Base-by-base conservation (phyloP, 2,113 vertebrate genomes). In the Pyrgilauda ruficollis region DNA sequence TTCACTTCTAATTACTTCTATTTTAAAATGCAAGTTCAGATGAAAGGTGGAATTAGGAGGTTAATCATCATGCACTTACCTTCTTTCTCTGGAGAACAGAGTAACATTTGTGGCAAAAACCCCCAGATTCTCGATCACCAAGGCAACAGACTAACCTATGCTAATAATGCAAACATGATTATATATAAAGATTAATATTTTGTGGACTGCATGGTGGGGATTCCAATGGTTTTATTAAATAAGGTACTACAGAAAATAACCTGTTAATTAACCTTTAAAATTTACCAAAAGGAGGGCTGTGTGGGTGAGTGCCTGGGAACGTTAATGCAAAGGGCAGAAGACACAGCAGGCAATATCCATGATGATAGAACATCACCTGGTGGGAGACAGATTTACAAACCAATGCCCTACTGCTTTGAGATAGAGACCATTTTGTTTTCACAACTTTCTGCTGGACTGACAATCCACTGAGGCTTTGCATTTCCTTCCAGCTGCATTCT, bases 101-200 rank as follows among this genome's bases (percentile, higher is more conserved):
- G 19, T 50, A 68, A 41, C 0, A 0, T 59, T 66, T 80, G 41
- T 37, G 28, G 17, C 16, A 90, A 90, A 67, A 3, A 0, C 0
- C 8, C 0, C 9, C 9, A 50, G 50, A 63, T 80, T 77, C 31
- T 88, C 16, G 5, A 15, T 94, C 55, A 83, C 78, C 68, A 77
- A 90, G 85, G 52, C 64, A 94, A 95, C 76, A 81, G 16, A 43
- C 39, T 90, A 43, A 67, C 50, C 33, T 77, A 55, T 88, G 33
- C 9, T 35, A 80, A 55, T 59, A 77, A 79, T 46, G 49, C 15
- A 77, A 80, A 90, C 7, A 39, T 19, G 18, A 66, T 53, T 55
- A 68, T 52, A 3, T 37, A 46, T 47, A n/a, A 79, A 80, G 37
- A 63, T 47, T 67, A 73, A 44, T 70, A n/a, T 39, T 55, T 75